Evolutionary conservation across 2,113 vertebrate species (phyloP).

Genomic region (Cyanoramphus novaezelandiae): DNA sequence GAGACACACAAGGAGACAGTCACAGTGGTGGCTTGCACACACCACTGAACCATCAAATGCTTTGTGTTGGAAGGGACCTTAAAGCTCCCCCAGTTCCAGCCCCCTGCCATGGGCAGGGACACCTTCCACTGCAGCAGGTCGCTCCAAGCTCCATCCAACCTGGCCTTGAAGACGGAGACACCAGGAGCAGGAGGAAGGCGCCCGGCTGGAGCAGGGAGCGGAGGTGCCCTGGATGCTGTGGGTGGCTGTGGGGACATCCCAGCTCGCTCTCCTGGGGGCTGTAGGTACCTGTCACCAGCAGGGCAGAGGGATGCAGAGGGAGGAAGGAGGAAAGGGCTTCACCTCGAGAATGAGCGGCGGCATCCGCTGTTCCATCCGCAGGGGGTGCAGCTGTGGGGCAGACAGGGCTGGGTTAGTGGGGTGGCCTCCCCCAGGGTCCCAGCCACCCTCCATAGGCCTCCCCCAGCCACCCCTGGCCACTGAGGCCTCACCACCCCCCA

Average conservation of each 20-base stretch:
- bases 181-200: background rate
- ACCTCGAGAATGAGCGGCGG: slow-evolving; percentile 41
- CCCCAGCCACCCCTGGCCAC: background rate
- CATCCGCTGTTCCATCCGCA: slow-evolving; percentile 66
- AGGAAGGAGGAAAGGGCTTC: background rate
- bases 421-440: rapidly evolving
- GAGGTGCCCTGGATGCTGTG: background rate
- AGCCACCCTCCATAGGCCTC: no score
- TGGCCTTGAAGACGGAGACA: background rate
- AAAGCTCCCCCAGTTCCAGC: background rate
- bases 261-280: background rate
- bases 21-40: background rate
- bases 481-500: background rate
- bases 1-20: background rate
- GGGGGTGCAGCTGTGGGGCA: slow-evolving; percentile 53
- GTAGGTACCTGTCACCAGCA: rapidly evolving
- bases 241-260: background rate
- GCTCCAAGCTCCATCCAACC: background rate
- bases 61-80: background rate
- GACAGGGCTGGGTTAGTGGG: slow-evolving; percentile 9
- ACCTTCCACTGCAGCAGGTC: background rate
- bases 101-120: background rate
- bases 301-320: background rate
- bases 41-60: background rate
- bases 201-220: rapidly evolving